Evolutionary conservation across 1,140 invertebrate species (phyloP).

Genomic region (Hetaerina americana): DNA sequence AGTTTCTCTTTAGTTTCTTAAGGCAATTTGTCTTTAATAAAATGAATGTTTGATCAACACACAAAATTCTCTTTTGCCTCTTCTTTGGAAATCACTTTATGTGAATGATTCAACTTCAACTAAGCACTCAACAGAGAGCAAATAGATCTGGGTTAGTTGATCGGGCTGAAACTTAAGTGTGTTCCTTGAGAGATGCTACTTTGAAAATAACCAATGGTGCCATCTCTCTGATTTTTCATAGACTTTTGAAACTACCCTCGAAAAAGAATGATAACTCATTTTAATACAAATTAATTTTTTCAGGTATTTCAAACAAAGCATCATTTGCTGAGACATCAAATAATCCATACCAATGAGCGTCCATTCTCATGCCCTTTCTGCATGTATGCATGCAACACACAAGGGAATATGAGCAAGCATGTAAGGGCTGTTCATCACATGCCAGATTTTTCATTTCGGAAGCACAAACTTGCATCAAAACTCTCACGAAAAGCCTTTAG

Average conservation of each 20-base stretch:
- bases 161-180: too few relatives aligned
- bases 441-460: constrained; percentile 12
- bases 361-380: constrained; percentile 20
- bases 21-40: too few relatives aligned
- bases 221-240: too few relatives aligned
- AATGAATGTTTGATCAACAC: too few relatives aligned
- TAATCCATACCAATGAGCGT: constrained; percentile 27
- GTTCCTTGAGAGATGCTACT: too few relatives aligned
- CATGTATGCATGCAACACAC: constrained; percentile 16
- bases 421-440: constrained; percentile 11
- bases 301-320: constrained; percentile 16
- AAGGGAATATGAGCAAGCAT: constrained; percentile 15
- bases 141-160: too few relatives aligned
- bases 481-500: not conserved
- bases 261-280: not conserved
- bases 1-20: too few relatives aligned
- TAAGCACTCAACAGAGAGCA: too few relatives aligned
- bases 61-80: too few relatives aligned
- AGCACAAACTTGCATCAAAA: not conserved
- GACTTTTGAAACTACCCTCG: not conserved
- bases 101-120: too few relatives aligned
- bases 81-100: too few relatives aligned
- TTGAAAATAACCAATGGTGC: too few relatives aligned
- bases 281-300: not conserved
- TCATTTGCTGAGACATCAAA: constrained; percentile 25